A percentile compares a stretch with the other conserved stretches of the same genome.
These are phyloP conservation scores for Lagria hirta DNA, from an alignment of 2,888 invertebrate genomes.

Conservation along the genomic window DNA sequence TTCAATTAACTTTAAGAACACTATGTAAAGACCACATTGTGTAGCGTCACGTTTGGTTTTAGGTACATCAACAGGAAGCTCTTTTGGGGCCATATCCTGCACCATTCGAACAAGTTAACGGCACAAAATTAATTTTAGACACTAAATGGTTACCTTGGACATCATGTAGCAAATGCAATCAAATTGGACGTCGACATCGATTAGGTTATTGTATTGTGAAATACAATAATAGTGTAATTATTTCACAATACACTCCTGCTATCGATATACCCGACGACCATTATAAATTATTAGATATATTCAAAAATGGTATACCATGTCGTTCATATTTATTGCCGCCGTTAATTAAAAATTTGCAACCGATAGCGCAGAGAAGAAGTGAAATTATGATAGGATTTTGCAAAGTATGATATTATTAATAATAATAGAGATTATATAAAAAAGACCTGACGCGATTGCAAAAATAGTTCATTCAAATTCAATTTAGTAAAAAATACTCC, in stretches of 20 bases:
- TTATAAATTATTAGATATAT: slow-evolving; percentile 50
- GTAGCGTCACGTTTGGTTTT: too few relatives aligned
- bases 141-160: slow-evolving; percentile 68
- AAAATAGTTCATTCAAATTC: slow-evolving; percentile 7
- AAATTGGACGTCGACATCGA: slow-evolving; percentile 59
- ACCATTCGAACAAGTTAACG: slow-evolving; percentile 37
- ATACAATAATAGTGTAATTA: slow-evolving; percentile 10
- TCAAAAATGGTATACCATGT: slow-evolving; percentile 62
- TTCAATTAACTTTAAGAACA: too few relatives aligned
- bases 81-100: slow-evolving; percentile 46
- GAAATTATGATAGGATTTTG: slow-evolving; percentile 61
- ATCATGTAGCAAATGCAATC: slow-evolving; percentile 63
- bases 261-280: slow-evolving; percentile 28
- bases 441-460: background rate
- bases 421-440: too few relatives aligned
- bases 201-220: slow-evolving; percentile 62
- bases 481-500: background rate
- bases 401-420: slow-evolving; percentile 49
- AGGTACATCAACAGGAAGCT: slow-evolving; percentile 44
- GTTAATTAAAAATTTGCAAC: slow-evolving; percentile 48
- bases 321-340: slow-evolving; percentile 58
- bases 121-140: slow-evolving; percentile 53
- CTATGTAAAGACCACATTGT: too few relatives aligned
- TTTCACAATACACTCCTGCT: background rate
- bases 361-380: slow-evolving; percentile 54